Evolutionary conservation across 2,797 vertebrate species (phyloP).

Genomic region (Pangasius sanitwongsei): DNA sequence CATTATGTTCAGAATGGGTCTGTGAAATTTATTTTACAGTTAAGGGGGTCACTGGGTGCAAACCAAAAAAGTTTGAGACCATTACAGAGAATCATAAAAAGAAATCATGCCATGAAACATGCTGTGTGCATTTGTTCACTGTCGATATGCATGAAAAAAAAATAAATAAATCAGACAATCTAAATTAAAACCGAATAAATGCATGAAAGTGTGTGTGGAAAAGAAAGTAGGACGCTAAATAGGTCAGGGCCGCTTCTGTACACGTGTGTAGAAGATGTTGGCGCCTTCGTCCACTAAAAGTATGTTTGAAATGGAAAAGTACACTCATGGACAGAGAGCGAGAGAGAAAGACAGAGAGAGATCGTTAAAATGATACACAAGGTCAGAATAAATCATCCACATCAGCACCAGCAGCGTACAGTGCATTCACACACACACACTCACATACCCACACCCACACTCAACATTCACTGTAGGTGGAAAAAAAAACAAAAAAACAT

Average conservation of each 20-base stretch:
- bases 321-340: not conserved
- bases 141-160: not conserved
- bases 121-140: not conserved
- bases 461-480: not conserved
- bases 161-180: not conserved
- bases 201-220: not conserved
- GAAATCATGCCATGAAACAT: not conserved
- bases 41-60: not conserved
- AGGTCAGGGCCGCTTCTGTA: not conserved
- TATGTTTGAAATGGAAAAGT: constrained; percentile 13
- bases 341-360: not conserved
- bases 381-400: constrained; percentile 22
- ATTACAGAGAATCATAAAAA: not conserved
- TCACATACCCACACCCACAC: not conserved
- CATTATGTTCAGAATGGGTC: not conserved
- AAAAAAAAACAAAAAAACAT: not conserved
- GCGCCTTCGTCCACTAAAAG: constrained; percentile 37
- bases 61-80: not conserved
- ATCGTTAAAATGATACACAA: not conserved
- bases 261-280: not conserved
- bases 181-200: not conserved
- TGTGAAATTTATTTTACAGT: not conserved
- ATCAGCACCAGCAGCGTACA: not conserved
- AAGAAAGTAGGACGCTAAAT: not conserved
- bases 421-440: not conserved